Conservation (phyloP, 2,113 vertebrate genomes). For the Diphyllodes magnificus region DNA sequence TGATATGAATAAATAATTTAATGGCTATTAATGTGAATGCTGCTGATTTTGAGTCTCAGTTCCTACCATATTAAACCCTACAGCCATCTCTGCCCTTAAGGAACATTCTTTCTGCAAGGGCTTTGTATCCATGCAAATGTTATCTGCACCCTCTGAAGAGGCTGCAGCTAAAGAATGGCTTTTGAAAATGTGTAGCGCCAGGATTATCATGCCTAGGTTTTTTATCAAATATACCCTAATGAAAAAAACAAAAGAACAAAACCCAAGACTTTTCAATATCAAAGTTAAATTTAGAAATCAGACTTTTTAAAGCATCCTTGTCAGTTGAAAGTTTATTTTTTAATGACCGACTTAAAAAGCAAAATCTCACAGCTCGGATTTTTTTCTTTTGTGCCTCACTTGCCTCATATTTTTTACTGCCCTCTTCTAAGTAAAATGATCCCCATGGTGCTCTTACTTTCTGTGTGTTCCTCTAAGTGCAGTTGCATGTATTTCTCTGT, state of each 20-base stretch:
- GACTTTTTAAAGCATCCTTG: background rate
- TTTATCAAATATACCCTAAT: background rate
- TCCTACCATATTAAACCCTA: slow-evolving; percentile 11
- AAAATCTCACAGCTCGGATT: background rate
- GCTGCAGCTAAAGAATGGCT: slow-evolving; percentile 19
- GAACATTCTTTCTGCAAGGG: background rate
- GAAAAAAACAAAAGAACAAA: background rate
- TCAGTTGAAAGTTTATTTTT: background rate
- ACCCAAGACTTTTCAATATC: slow-evolving; percentile 9
- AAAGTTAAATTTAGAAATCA: slow-evolving; percentile 40
- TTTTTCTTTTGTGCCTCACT: background rate
- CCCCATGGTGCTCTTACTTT: background rate
- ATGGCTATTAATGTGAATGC: slow-evolving; percentile 26
- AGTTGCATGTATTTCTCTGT: background rate
- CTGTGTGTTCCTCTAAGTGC: background rate
- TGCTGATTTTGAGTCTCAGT: background rate
- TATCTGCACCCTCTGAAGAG: slow-evolving; percentile 43
- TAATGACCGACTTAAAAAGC: background rate
- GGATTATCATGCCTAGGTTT: background rate
- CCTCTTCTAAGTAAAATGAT: background rate
- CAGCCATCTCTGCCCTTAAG: slow-evolving; percentile 23
- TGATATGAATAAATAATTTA: slow-evolving; percentile 42
- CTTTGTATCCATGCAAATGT: slow-evolving; percentile 42
- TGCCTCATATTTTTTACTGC: background rate
- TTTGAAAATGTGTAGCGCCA: slow-evolving; percentile 15